phyloP scores from a whole-genome alignment of 1,140 invertebrate genomes.

The Drosophila parabipectinata region DNA sequence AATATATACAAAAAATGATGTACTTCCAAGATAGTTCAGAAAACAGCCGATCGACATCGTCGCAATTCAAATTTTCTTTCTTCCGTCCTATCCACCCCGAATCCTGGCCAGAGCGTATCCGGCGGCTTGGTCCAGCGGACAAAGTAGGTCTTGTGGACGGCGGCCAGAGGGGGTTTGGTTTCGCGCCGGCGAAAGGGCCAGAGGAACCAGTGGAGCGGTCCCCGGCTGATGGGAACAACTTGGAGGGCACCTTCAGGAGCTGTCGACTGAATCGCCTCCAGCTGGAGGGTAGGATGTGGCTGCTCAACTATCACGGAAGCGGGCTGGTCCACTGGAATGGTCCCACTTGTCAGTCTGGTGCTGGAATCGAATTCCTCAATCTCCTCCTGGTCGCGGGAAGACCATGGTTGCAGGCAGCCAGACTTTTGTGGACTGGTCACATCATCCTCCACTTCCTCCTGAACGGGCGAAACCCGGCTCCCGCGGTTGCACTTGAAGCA shows the following conservation, averaged over 20 bases:
- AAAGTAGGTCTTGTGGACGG: conserved; percentile 78
- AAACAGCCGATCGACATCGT: conserved; percentile 70
- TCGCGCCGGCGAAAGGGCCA: conserved; percentile 64
- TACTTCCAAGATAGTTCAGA: conserved; percentile 34
- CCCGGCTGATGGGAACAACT: conserved; percentile 15
- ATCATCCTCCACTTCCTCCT: conserved; percentile 46
- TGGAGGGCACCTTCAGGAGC: background rate
- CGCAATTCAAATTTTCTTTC: conserved; percentile 35
- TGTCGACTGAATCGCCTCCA: conserved; percentile 47
- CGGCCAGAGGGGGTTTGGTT: conserved; percentile 37
- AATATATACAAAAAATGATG: conserved; percentile 35
- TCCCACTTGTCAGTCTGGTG: background rate
- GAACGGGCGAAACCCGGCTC: conserved; percentile 62
- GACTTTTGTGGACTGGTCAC: background rate
- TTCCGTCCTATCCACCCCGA: conserved; percentile 49
- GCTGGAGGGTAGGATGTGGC: conserved; percentile 44
- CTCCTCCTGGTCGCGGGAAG: conserved; percentile 7
- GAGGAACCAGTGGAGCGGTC: conserved; percentile 63
- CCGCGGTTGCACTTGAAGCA: conserved; percentile 68
- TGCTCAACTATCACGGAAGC: conserved; percentile 54
- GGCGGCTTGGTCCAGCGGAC: conserved; percentile 75
- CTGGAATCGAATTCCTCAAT: conserved; percentile 6
- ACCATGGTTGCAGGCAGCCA: conserved; percentile 5
- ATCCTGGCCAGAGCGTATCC: conserved; percentile 66
- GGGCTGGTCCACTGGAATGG: background rate